phyloP scores from a whole-genome alignment of 2,888 invertebrate species.

The Unio pictorum region DNA sequence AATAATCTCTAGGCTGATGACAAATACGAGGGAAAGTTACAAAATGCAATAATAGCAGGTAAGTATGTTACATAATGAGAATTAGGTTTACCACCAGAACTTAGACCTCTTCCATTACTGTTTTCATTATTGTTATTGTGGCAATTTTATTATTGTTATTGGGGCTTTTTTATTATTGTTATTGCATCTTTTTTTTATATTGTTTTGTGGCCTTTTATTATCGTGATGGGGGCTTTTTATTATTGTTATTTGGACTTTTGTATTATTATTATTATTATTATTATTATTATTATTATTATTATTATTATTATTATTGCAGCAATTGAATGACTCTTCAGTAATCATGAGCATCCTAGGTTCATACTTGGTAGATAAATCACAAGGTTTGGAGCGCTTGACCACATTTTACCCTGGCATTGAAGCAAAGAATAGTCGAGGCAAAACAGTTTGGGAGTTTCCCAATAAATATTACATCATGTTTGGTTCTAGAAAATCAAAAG shows the following conservation, averaged over 20 bases:
- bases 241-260: neutral
- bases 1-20: no score
- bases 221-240: neutral
- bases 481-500: slow-evolving; percentile 35
- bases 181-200: neutral
- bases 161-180: no score
- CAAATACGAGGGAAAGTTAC: no score
- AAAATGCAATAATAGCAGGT: no score
- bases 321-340: slow-evolving; percentile 93
- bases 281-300: neutral
- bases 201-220: no score
- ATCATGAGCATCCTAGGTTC: slow-evolving; percentile 92
- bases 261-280: neutral
- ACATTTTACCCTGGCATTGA: slow-evolving; percentile 62
- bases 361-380: slow-evolving; percentile 74
- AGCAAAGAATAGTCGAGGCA: slow-evolving; percentile 54
- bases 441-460: slow-evolving; percentile 64
- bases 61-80: no score
- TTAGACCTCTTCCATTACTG: no score
- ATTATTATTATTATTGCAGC: slow-evolving; percentile 74
- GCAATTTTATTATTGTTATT: neutral
- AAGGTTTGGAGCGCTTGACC: slow-evolving; percentile 77
- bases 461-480: slow-evolving; percentile 70
- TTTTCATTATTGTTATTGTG: neutral
- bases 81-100: no score